Evolutionary conservation across 2,888 invertebrate genomes (phyloP).

Genomic region (Ceratothoa steindachneri): DNA sequence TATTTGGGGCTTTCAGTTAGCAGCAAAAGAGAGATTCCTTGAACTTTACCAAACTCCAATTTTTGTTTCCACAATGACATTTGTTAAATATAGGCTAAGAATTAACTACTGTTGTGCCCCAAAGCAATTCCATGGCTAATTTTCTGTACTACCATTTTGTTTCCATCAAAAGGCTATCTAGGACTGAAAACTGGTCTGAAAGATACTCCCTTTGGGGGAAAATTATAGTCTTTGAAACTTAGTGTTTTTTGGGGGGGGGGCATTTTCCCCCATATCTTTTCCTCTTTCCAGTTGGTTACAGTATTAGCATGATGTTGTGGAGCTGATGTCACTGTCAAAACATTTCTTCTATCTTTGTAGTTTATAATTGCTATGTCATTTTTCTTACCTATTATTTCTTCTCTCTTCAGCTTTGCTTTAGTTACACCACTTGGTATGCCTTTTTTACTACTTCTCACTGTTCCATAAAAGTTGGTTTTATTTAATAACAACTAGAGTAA

Average conservation of each 20-base stretch:
- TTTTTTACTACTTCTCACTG: conserved; percentile 11
- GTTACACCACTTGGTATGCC: too few relatives aligned
- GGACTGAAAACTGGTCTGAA: conserved; percentile 25
- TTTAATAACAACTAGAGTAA: neutral
- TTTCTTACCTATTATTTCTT: conserved; percentile 9
- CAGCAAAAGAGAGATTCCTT: conserved; percentile 16
- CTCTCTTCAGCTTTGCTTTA: conserved; percentile 22
- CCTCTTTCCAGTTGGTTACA: conserved; percentile 14
- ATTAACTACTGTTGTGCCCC: conserved; percentile 19
- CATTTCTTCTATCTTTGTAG: conserved; percentile 24
- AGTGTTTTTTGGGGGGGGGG: conserved; percentile 16
- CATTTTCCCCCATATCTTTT: conserved; percentile 21
- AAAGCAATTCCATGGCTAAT: too few relatives aligned
- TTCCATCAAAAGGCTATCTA: conserved; percentile 26
- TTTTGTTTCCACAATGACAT: conserved; percentile 22
- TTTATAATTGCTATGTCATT: too few relatives aligned
- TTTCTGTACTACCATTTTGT: conserved; percentile 21
- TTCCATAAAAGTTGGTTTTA: conserved; percentile 27
- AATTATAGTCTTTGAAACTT: conserved; percentile 25
- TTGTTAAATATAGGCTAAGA: conserved; percentile 8
- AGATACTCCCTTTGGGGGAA: conserved; percentile 22
- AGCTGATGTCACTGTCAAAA: conserved; percentile 22
- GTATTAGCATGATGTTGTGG: conserved; percentile 20
- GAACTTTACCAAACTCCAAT: conserved; percentile 13
- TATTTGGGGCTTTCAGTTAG: conserved; percentile 17